Conservation (phyloP, 2,888 invertebrate species). For the Thecophora atra region DNA sequence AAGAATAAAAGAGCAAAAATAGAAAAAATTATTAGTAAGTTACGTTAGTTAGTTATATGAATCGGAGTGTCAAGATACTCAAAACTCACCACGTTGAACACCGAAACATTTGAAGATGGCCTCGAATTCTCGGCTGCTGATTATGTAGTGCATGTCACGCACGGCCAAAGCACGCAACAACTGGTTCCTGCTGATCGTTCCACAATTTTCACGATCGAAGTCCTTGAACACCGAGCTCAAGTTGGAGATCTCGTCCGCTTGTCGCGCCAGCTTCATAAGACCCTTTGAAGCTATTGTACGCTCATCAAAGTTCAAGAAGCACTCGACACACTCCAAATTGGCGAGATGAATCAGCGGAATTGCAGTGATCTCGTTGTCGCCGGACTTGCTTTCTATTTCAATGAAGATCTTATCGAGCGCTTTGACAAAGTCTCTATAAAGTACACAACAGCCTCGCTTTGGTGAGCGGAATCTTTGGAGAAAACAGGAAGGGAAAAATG, state of each 20-base stretch:
- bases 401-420: conserved; percentile 77
- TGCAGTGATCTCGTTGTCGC: conserved; percentile 73
- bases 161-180: conserved; percentile 74
- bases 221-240: conserved; percentile 76
- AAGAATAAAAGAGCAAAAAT: background rate
- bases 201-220: conserved; percentile 75
- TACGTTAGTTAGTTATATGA: too few relatives aligned
- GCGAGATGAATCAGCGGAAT: conserved; percentile 78
- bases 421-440: conserved; percentile 76
- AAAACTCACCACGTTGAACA: conserved; percentile 69
- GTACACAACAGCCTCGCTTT: conserved; percentile 70
- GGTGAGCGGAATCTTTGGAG: conserved; percentile 72
- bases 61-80: background rate
- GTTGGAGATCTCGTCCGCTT: conserved; percentile 75
- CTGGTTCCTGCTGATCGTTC: conserved; percentile 72
- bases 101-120: conserved; percentile 80
- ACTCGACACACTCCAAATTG: conserved; percentile 70
- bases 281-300: conserved; percentile 72
- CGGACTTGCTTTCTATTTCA: conserved; percentile 73
- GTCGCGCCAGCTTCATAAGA: conserved; percentile 74
- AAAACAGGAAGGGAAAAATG: background rate
- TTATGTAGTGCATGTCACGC: conserved; percentile 72
- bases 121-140: conserved; percentile 75
- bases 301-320: conserved; percentile 80
- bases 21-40: background rate